Conservation (phyloP, 2,888 invertebrate species). For the Drosophila mimetica region DNA sequence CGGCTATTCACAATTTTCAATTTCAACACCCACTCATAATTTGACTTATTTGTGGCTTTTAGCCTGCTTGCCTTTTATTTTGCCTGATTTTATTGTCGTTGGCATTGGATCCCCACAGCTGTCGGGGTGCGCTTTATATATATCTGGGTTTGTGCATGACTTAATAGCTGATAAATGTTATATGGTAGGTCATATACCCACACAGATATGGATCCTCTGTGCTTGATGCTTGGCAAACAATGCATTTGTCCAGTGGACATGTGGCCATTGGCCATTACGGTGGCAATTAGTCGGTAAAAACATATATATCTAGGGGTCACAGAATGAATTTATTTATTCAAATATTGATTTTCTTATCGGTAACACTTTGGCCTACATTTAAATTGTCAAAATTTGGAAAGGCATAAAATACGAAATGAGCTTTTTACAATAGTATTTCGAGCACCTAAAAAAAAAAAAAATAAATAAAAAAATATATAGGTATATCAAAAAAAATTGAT, state of each 20-base stretch:
- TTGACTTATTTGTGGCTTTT: slow-evolving; percentile 69
- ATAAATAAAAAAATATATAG: no score
- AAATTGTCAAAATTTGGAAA: not conserved
- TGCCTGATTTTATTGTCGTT: slow-evolving; percentile 58
- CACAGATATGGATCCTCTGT: slow-evolving; percentile 1
- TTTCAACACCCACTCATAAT: slow-evolving; percentile 78
- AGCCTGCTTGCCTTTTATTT: slow-evolving; percentile 33
- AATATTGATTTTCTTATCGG: slow-evolving; percentile 10
- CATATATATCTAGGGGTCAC: not conserved
- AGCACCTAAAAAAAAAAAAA: no score
- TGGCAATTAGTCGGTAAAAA: slow-evolving; percentile 1
- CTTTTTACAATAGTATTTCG: not conserved
- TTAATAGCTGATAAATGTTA: slow-evolving; percentile 77
- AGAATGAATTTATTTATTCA: not conserved
- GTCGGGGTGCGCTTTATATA: slow-evolving; percentile 46
- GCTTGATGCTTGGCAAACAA: slow-evolving; percentile 39
- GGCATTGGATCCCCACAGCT: slow-evolving; percentile 73
- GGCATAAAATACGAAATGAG: not conserved
- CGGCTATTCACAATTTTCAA: slow-evolving; percentile 68
- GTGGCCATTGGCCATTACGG: slow-evolving; percentile 46
- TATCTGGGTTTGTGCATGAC: slow-evolving; percentile 57
- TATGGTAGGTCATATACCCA: slow-evolving; percentile 36
- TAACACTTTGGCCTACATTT: not conserved
- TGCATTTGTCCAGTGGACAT: slow-evolving; percentile 47
- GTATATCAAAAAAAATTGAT: no score